Evolutionary conservation across 2,888 invertebrate genomes (phyloP).

Genomic region (Cephalotes varians): DNA sequence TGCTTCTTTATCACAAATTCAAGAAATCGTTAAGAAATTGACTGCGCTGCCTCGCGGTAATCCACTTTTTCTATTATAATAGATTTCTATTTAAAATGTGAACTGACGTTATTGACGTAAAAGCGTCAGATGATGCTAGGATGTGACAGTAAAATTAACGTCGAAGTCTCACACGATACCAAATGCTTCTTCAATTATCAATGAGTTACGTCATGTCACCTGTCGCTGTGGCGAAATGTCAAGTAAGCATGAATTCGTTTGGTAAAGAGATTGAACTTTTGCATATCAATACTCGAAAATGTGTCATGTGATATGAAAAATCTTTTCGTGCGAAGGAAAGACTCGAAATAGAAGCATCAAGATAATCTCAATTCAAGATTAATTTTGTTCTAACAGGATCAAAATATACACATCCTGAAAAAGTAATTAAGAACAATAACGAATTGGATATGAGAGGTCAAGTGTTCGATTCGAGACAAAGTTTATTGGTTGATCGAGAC

Average conservation of each 20-base stretch:
- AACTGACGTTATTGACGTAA: not conserved
- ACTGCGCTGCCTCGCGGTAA: not conserved
- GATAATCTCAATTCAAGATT: constrained; percentile 57
- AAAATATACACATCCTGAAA: constrained; percentile 30
- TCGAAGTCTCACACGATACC: constrained; percentile 23
- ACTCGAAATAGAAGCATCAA: not conserved
- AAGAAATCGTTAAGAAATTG: not conserved
- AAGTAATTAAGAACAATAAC: constrained; percentile 44
- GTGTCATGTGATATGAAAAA: constrained; percentile 34
- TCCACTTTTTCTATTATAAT: constrained; percentile 10
- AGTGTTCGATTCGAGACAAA: not conserved
- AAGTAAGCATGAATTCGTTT: constrained; percentile 44
- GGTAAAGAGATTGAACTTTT: not conserved
- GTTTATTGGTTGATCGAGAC: not conserved
- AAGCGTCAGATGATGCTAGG: not conserved
- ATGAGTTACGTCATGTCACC: constrained; percentile 67
- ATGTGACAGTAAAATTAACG: constrained; percentile 8
- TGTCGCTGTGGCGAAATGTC: constrained; percentile 68
- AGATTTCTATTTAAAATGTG: no score
- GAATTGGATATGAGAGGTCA: constrained; percentile 6
- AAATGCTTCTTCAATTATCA: constrained; percentile 70
- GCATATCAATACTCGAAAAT: not conserved
- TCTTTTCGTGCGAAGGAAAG: not conserved
- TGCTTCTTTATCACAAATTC: not conserved
- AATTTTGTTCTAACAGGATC: constrained; percentile 41